These are phyloP conservation scores for Pseudomyrmex dendroicus DNA, from an alignment of 1,140 invertebrate genomes.

Conservation along the genomic window DNA sequence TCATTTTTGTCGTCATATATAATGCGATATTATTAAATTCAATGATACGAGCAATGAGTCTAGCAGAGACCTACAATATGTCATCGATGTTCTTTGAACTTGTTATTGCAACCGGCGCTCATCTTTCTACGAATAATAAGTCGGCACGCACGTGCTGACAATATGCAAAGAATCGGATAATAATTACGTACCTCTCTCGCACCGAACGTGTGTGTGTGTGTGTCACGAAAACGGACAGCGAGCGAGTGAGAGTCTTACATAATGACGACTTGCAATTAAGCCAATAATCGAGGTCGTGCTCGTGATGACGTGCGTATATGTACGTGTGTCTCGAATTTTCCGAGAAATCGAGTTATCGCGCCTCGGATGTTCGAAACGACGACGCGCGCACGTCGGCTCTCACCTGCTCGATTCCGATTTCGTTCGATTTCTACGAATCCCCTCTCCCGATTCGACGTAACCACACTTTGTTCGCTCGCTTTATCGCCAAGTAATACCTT, in stretches of 20 bases:
- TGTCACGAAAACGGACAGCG: constrained; percentile 14
- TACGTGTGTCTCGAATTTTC: constrained; percentile 49
- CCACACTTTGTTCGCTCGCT: not conserved
- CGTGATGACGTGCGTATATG: constrained; percentile 20
- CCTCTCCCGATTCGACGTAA: not conserved
- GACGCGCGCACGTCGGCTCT: not conserved
- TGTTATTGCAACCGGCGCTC: not conserved
- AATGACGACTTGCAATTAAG: constrained; percentile 45
- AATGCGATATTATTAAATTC: not conserved
- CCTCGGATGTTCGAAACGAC: not conserved
- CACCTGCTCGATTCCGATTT: constrained; percentile 44
- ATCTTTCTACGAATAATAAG: constrained; percentile 10
- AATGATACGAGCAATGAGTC: not conserved
- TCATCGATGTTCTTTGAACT: constrained; percentile 27
- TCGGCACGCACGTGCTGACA: constrained; percentile 4
- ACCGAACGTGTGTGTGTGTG: not conserved
- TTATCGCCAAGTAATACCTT: constrained; percentile 15
- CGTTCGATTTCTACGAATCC: constrained; percentile 35
- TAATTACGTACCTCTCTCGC: constrained; percentile 27
- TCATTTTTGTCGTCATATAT: not conserved
- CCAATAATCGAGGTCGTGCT: constrained; percentile 42
- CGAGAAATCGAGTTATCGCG: constrained; percentile 43
- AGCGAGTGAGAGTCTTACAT: constrained; percentile 7
- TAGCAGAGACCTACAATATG: not conserved
- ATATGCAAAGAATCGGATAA: constrained; percentile 13